Conservation (phyloP, 2,888 invertebrate genomes). For the Drosophila crucigera region DNA sequence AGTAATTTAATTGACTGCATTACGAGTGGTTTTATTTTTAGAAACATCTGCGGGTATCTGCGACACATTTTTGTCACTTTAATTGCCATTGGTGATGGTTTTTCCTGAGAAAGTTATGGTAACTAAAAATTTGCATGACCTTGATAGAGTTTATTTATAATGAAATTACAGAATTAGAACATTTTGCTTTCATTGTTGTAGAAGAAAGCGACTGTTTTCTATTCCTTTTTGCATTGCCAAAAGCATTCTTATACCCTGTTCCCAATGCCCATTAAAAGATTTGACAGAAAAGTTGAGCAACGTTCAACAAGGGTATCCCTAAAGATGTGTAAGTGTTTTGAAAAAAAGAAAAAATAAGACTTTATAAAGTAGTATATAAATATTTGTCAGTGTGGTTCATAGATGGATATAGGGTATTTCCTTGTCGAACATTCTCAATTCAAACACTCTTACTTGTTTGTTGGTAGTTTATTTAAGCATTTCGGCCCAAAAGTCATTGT, state of each 20-base stretch:
- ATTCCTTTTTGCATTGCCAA: slow-evolving; percentile 3
- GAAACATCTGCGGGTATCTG: slow-evolving; percentile 39
- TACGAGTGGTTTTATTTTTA: slow-evolving; percentile 31
- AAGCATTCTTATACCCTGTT: slow-evolving; percentile 1
- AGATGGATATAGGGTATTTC: neutral
- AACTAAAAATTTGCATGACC: slow-evolving; percentile 30
- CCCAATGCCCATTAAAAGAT: neutral
- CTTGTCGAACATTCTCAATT: neutral
- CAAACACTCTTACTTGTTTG: slow-evolving; percentile 16
- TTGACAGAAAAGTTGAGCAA: neutral
- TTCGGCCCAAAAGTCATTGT: slow-evolving; percentile 71
- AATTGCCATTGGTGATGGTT: slow-evolving; percentile 9
- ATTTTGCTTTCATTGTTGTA: slow-evolving; percentile 53
- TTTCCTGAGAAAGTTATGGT: slow-evolving; percentile 42
- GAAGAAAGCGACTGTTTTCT: slow-evolving; percentile 21
- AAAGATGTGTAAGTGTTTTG: neutral
- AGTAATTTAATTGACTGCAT: slow-evolving; percentile 44
- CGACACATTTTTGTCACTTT: slow-evolving; percentile 26
- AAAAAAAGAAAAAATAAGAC: neutral
- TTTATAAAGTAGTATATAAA: neutral
- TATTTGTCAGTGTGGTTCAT: neutral
- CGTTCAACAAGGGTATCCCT: neutral
- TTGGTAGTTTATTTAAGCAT: slow-evolving; percentile 43
- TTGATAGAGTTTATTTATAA: slow-evolving; percentile 49
- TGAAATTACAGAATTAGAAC: slow-evolving; percentile 53